Conservation (phyloP, 37 sponge, comb jelly and placozoan species). For the Tethya wilhelma region DNA sequence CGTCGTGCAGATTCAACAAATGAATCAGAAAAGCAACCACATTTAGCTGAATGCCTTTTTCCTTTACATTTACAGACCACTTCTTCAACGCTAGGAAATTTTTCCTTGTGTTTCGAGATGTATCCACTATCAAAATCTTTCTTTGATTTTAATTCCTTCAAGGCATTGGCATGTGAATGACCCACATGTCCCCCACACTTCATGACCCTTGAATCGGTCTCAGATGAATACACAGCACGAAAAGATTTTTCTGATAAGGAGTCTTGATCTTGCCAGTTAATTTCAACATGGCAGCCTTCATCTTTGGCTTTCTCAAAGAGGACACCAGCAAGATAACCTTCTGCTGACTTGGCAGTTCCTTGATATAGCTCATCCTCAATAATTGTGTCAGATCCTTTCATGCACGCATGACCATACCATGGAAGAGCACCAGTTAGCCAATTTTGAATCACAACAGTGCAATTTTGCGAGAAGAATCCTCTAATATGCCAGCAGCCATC, state of each 20-base stretch:
- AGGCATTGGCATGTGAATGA: slow-evolving; percentile 3
- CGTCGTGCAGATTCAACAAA: not conserved
- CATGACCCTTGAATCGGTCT: slow-evolving; percentile 8
- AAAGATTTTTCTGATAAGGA: slow-evolving; percentile 39
- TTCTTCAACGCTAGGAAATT: not conserved
- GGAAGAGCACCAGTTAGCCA: slow-evolving; percentile 1
- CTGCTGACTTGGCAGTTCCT: slow-evolving; percentile 21
- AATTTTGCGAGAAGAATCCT: slow-evolving; percentile 6
- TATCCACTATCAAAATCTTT: slow-evolving; percentile 1
- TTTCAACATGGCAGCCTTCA: not conserved
- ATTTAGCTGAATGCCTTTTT: not conserved
- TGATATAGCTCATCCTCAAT: slow-evolving; percentile 11
- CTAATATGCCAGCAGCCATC: slow-evolving; percentile 47
- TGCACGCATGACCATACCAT: slow-evolving; percentile 18
- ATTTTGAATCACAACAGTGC: not conserved
- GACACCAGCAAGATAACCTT: slow-evolving; percentile 6
- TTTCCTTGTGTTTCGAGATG: not conserved
- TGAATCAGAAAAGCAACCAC: not conserved
- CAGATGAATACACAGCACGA: not conserved
- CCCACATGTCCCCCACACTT: slow-evolving; percentile 23
- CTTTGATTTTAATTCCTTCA: slow-evolving; percentile 15
- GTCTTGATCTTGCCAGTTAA: slow-evolving; percentile 39
- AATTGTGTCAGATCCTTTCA: not conserved
- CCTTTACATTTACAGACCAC: not conserved
- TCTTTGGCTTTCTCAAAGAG: slow-evolving; percentile 25